Conservation (phyloP, 2,797 vertebrate genomes). For the Siniperca undulata region DNA sequence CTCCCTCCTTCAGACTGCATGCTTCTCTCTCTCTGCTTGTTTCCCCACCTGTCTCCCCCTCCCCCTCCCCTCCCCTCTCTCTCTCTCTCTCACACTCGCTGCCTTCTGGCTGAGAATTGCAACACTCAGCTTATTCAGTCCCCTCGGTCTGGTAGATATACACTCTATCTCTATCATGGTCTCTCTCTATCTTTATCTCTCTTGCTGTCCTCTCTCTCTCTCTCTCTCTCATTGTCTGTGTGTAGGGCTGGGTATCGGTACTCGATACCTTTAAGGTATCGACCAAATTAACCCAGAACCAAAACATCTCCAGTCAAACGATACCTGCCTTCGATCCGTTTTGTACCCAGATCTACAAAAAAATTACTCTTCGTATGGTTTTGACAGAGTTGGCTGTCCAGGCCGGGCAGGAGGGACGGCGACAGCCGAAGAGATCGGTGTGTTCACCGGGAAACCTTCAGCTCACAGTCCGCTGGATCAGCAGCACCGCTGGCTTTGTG, state of each 20-base stretch:
- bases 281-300: too few species aligned
- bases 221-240: neutral
- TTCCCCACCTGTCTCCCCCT: conserved; percentile 51
- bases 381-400: too few species aligned
- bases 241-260: neutral
- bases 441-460: too few species aligned
- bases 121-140: conserved; percentile 65
- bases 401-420: too few species aligned
- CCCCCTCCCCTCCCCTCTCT: conserved; percentile 28
- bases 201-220: conserved; percentile 14
- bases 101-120: conserved; percentile 60
- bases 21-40: conserved; percentile 44
- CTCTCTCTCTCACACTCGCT: conserved; percentile 37
- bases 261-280: neutral
- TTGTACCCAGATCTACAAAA: too few species aligned
- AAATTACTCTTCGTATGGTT: too few species aligned
- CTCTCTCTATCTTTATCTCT: conserved; percentile 34
- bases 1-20: conserved; percentile 78
- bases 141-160: conserved; percentile 52
- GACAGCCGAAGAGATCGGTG: too few species aligned
- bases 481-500: too few species aligned
- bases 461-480: too few species aligned
- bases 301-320: too few species aligned
- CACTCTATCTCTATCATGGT: conserved; percentile 27
- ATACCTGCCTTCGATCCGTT: too few species aligned